Base-by-base conservation (phyloP, 2,113 vertebrate genomes). In the Prinia subflava region DNA sequence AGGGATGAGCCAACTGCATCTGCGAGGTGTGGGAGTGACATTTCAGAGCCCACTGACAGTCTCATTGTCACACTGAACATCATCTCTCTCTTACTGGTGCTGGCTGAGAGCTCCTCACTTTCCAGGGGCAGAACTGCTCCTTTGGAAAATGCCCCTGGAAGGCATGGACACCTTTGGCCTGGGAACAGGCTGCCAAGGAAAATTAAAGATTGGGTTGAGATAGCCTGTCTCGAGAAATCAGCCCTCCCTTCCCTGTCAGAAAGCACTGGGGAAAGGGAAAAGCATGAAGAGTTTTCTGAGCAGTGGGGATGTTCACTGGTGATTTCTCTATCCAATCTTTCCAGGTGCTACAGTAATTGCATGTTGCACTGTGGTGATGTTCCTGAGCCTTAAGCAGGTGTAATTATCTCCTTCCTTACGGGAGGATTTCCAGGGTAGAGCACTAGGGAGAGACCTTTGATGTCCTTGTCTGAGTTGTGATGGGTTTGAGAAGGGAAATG, bases 11-110 rank as follows among this genome's bases (percentile, higher is more conserved):
- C 94, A 92, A 84, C 39, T 88, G 82, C 95, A 92, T 97, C 96
- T 97, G 96, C 20, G 92, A 82, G 85, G 89, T 96, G 96, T 97
- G 85, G 97, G 96, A 94, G 94, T 96, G 87, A 89, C 93, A 94
- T 95, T 95, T 97, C 95, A 92, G 94, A 87, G 94, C 91, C 78
- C 75, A 60, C 78, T 97, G 94, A 93, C 95, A 94, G 93, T 56
- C 9, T 7, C 82, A 31, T 81, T 91, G 89, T 91, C 94, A 75
- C 94, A 80, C 83, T 75, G 82, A 93, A 52, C 93, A 83, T 84
- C 60, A 16, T 93, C 71, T 81, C 75, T 83, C 35, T 52, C 35
- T 46, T 59, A 5, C 71, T 91, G 75, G 18, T 83, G 55, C 68
- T 65, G 1, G 21, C 69, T 33, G 42, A 82, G 80, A 69, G 7